A percentile compares a stretch with the other conserved stretches of the same genome.
phyloP scores from a whole-genome alignment of 2,797 vertebrate species.

The Gymnopithys bicolor region DNA sequence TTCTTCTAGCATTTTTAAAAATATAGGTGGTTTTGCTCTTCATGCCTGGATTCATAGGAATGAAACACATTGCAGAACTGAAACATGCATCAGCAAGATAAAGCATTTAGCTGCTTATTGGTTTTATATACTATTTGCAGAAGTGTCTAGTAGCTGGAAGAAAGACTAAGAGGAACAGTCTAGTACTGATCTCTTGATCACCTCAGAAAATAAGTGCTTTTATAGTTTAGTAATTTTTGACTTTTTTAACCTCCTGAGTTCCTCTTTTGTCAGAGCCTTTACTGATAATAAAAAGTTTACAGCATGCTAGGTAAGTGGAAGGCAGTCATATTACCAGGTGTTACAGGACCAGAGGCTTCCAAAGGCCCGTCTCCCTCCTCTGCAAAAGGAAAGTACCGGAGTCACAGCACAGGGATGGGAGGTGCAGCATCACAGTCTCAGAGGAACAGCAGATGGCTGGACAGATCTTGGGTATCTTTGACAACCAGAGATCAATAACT shows the following conservation, averaged over 20 bases:
- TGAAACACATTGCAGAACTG: background rate
- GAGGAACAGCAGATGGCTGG: background rate
- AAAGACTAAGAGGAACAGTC: background rate
- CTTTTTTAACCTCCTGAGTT: background rate
- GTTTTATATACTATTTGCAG: background rate
- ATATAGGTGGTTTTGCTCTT: background rate
- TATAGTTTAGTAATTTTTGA: background rate
- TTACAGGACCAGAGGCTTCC: background rate
- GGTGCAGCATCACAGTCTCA: background rate
- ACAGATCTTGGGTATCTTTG: background rate
- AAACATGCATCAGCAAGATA: background rate
- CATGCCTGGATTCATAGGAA: background rate
- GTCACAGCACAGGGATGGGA: fast-evolving
- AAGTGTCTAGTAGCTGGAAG: background rate
- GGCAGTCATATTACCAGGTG: background rate
- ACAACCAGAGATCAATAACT: background rate
- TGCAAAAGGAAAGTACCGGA: background rate
- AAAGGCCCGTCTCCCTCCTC: background rate
- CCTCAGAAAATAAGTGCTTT: background rate
- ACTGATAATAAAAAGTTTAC: background rate
- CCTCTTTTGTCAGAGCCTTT: background rate
- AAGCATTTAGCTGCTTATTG: background rate
- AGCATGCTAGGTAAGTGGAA: background rate
- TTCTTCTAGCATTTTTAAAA: background rate
- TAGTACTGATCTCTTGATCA: background rate